A percentile compares a stretch with the other conserved stretches of the same genome.
These are phyloP conservation scores for Cydia amplana DNA, from an alignment of 1,140 invertebrate genomes.

Conservation along the genomic window DNA sequence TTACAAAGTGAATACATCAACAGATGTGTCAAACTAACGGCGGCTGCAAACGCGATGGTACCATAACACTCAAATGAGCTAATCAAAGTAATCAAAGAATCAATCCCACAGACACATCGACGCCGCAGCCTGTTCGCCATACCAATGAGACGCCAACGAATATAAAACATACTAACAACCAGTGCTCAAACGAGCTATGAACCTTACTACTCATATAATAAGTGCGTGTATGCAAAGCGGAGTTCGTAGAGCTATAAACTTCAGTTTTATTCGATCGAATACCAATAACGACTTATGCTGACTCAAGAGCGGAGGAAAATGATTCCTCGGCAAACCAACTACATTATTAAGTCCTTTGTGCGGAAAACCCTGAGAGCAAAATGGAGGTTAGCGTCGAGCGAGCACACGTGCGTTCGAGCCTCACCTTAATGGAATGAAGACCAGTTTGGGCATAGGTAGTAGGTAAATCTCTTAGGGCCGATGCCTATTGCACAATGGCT, in stretches of 20 bases:
- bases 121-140: conserved; percentile 67
- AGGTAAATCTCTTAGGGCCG: conserved; percentile 29
- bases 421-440: conserved; percentile 31
- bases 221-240: background rate
- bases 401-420: conserved; percentile 29
- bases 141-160: conserved; percentile 50
- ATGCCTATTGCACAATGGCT: conserved; percentile 29
- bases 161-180: conserved; percentile 45
- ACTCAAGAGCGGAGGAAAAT: background rate
- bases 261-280: conserved; percentile 19
- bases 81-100: conserved; percentile 76
- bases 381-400: conserved; percentile 25
- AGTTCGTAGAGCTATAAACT: conserved; percentile 17
- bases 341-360: background rate
- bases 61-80: conserved; percentile 56
- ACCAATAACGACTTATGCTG: conserved; percentile 27
- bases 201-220: background rate
- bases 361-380: background rate
- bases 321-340: background rate
- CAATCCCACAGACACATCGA: conserved; percentile 72
- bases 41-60: conserved; percentile 46
- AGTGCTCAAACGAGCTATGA: background rate
- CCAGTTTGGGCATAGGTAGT: conserved; percentile 29
- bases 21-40: conserved; percentile 51
- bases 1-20: background rate